Base-by-base conservation (phyloP, 2,113 vertebrate species). In the Blennius ocellaris region DNA sequence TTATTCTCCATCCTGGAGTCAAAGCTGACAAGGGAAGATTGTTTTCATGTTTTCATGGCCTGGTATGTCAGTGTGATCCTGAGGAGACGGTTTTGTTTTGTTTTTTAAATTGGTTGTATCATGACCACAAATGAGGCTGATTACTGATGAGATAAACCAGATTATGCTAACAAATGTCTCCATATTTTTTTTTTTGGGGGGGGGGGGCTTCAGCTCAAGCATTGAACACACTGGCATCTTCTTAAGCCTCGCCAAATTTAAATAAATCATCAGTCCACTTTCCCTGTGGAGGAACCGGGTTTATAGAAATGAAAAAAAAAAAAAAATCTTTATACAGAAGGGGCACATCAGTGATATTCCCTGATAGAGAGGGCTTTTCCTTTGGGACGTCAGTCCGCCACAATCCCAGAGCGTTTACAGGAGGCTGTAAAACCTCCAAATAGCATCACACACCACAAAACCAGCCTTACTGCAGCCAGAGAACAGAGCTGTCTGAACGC, bases 391-490 rank as follows among this genome's bases (percentile, higher is more conserved):
- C 74, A 82, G 89, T 92, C 88, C 89, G 90, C 92, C 90, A 81
- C 89, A 92, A 92, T 93, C 91, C 87, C 85, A 70, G 76, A 84
- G 76, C 82, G 76, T 89, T 88, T 68, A 90, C 81, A 88, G 53
- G 64, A 59, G 50, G 41, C 41, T 43, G 14, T 14, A 49, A 70
- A 49, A 72, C 85, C 80, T 88, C 84, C 69, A 14, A 78, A 73
- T 64, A 83, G 69, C 76, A 79, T 83, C 82, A 85, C 65, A 87
- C 70, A 87, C 76, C 80, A 84, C 69, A 74, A 54, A 86, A 78
- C 67, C 74, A 83, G 66, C 81, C 75, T 80, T 59, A 81, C 79
- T 82, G 76, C 71, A 78, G 87, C 79, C 82, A 87, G 57, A 62
- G 49, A 81, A 72, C 78, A 86, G 89, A 88, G 88, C 83, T 83